These are phyloP conservation scores for Acleris cristana DNA, from an alignment of 2,888 invertebrate species.

Conservation along the genomic window DNA sequence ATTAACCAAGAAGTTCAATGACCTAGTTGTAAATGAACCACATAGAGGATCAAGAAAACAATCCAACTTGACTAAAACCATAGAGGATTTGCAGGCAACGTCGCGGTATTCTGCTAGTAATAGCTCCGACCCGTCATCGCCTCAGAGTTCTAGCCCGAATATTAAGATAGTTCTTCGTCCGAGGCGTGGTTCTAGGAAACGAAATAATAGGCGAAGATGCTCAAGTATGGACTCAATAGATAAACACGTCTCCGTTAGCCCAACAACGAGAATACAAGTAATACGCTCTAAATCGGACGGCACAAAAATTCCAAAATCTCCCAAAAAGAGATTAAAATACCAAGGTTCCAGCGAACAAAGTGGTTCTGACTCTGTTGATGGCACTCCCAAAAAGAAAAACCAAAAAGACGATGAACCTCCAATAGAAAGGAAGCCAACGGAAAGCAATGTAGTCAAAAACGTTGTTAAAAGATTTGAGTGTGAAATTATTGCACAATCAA, in stretches of 20 bases:
- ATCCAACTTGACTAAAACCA: constrained; percentile 81
- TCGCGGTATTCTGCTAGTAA: constrained; percentile 65
- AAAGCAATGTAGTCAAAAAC: constrained; percentile 69
- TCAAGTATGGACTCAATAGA: constrained; percentile 79
- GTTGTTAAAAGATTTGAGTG: constrained; percentile 79
- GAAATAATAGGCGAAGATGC: constrained; percentile 77
- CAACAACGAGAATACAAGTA: constrained; percentile 63
- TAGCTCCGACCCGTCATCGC: constrained; percentile 76
- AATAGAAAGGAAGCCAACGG: constrained; percentile 48
- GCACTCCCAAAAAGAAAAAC: constrained; percentile 55
- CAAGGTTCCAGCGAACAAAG: constrained; percentile 67
- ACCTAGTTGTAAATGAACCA: constrained; percentile 82
- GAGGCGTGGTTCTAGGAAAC: constrained; percentile 73
- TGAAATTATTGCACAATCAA: constrained; percentile 72
- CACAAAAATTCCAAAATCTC: constrained; percentile 70
- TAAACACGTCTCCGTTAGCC: constrained; percentile 62
- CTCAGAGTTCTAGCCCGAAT: constrained; percentile 76
- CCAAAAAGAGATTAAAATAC: constrained; percentile 71
- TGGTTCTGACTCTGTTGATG: constrained; percentile 73
- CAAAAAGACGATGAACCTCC: constrained; percentile 46
- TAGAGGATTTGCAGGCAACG: constrained; percentile 71
- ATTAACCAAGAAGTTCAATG: constrained; percentile 88
- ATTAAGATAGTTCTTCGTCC: constrained; percentile 78
- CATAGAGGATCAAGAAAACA: constrained; percentile 73
- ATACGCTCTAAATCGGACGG: constrained; percentile 79